These are phyloP conservation scores for Nemoura dubitans DNA, from an alignment of 2,888 invertebrate genomes.

Conservation along the genomic window DNA sequence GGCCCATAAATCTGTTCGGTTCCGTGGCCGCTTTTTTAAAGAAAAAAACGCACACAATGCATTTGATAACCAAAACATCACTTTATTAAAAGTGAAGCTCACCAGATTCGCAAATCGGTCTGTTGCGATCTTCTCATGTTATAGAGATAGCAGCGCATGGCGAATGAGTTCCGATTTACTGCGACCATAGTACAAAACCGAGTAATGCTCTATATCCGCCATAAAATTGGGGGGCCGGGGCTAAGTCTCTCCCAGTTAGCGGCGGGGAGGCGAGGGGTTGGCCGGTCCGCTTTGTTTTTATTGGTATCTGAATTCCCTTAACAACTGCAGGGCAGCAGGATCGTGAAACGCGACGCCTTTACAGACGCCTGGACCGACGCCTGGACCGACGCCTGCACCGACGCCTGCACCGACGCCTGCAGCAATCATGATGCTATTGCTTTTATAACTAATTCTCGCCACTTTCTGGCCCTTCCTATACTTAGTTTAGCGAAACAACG, in stretches of 20 bases:
- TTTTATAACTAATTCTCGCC: conserved; percentile 14
- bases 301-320: conserved; percentile 17
- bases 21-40: background rate
- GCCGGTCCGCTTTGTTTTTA: background rate
- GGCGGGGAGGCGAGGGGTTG: background rate
- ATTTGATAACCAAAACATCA: too few species aligned
- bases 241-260: background rate
- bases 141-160: background rate
- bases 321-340: conserved; percentile 20
- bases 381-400: background rate
- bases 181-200: background rate
- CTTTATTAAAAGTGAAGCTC: background rate
- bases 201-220: background rate
- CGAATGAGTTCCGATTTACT: background rate
- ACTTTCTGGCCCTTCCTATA: conserved; percentile 10
- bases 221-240: background rate
- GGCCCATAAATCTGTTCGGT: too few species aligned
- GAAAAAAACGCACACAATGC: too few species aligned
- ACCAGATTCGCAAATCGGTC: too few species aligned
- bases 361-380: background rate
- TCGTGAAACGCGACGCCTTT: background rate
- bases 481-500: too few species aligned
- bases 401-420: conserved; percentile 23
- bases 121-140: too few species aligned
- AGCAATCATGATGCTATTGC: conserved; percentile 24